Evolutionary conservation across 2,113 vertebrate species (phyloP).

Genomic region (Macroglossus sobrinus): DNA sequence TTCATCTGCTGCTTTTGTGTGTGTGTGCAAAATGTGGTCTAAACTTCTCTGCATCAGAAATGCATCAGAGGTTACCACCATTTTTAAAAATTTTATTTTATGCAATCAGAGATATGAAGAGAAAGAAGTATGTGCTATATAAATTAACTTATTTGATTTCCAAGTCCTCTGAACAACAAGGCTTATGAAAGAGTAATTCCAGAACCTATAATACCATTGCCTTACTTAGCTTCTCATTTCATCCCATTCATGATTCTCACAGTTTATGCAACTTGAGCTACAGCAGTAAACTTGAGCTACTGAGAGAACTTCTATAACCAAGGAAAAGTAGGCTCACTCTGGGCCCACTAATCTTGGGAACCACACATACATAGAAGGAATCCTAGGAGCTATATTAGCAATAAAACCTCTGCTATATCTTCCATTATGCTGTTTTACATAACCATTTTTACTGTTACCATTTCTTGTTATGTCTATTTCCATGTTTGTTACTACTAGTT

Average conservation of each 20-base stretch:
- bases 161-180: not conserved
- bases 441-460: not conserved
- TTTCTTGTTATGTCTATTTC: not conserved
- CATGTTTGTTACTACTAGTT: not conserved
- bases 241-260: not conserved
- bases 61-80: not conserved
- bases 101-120: not conserved
- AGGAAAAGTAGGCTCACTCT: not conserved
- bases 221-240: not conserved
- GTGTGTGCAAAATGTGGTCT: not conserved
- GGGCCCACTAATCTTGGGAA: not conserved
- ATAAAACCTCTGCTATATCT: not conserved
- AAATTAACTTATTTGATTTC: not conserved
- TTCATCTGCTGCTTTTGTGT: not conserved
- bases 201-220: not conserved
- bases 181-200: not conserved
- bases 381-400: not conserved
- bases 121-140: not conserved
- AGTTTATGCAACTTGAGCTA: not conserved
- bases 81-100: not conserved
- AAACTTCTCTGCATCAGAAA: not conserved
- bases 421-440: not conserved
- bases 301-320: not conserved
- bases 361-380: not conserved
- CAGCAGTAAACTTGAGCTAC: not conserved